These are phyloP conservation scores for Pterostichus niger DNA, from an alignment of 2,888 invertebrate genomes.

Conservation along the genomic window DNA sequence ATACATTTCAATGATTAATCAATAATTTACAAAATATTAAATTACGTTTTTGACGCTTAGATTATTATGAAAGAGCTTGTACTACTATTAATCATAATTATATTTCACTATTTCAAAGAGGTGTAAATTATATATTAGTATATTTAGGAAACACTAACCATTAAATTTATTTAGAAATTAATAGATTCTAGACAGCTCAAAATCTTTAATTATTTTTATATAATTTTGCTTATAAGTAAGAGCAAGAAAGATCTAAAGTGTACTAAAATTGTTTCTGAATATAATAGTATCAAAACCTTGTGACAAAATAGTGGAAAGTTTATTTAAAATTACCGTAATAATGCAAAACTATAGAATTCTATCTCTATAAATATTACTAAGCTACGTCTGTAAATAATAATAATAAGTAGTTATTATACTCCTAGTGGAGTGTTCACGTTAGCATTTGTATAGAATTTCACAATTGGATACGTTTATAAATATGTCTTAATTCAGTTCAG, in stretches of 20 bases:
- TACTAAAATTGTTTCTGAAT: too few species aligned
- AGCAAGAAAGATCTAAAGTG: neutral
- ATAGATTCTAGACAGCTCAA: neutral
- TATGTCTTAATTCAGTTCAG: neutral
- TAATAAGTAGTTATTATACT: too few species aligned
- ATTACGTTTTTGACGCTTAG: slow-evolving; percentile 18
- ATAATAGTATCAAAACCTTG: too few species aligned
- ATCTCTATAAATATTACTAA: too few species aligned
- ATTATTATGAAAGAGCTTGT: slow-evolving; percentile 18
- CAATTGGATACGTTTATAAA: too few species aligned
- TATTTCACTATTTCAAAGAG: slow-evolving; percentile 1
- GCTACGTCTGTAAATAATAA: too few species aligned
- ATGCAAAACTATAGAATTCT: too few species aligned
- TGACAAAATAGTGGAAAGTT: too few species aligned
- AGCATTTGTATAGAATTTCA: too few species aligned
- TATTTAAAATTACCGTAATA: too few species aligned
- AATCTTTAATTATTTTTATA: neutral
- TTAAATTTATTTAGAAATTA: slow-evolving; percentile 1
- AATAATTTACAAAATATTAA: slow-evolving; percentile 45
- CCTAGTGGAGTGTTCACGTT: too few species aligned
- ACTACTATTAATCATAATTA: slow-evolving; percentile 41
- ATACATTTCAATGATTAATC: slow-evolving; percentile 45
- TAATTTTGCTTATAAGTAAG: neutral
- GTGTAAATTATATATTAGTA: neutral
- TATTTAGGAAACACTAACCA: neutral